Evolutionary conservation across 2,888 invertebrate genomes (phyloP).

Genomic region (Notodonta dromedarius): DNA sequence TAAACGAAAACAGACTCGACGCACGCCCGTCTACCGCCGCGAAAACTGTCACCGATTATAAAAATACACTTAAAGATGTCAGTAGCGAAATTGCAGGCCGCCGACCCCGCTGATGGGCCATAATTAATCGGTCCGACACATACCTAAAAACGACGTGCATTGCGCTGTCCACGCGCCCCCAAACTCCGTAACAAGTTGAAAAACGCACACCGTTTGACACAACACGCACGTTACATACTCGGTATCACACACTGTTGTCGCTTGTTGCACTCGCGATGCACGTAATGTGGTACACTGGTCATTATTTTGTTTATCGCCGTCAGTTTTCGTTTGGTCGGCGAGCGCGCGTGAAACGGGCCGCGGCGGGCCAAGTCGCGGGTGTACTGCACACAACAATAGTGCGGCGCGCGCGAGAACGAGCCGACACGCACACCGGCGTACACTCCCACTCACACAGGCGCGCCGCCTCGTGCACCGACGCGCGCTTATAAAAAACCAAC

Average conservation of each 20-base stretch:
- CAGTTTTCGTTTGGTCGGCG: constrained; percentile 64
- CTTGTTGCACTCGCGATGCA: constrained; percentile 79
- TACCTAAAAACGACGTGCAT: constrained; percentile 81
- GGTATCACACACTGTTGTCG: constrained; percentile 81
- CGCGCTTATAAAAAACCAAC: constrained; percentile 81
- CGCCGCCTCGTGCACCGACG: constrained; percentile 63
- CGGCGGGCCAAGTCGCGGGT: constrained; percentile 69
- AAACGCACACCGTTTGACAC: constrained; percentile 74
- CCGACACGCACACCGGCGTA: constrained; percentile 60
- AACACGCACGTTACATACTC: constrained; percentile 79
- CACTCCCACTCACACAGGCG: constrained; percentile 58
- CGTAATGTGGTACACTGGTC: constrained; percentile 75
- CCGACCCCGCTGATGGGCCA: constrained; percentile 77
- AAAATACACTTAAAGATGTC: constrained; percentile 63
- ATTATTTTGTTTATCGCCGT: constrained; percentile 82
- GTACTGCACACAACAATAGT: constrained; percentile 77
- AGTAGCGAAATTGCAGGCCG: constrained; percentile 71
- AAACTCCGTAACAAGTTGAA: constrained; percentile 75
- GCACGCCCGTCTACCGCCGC: constrained; percentile 42
- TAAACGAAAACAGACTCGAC: constrained; percentile 44
- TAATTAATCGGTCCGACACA: constrained; percentile 77
- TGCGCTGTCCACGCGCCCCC: constrained; percentile 71
- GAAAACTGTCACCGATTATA: constrained; percentile 61
- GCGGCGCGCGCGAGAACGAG: constrained; percentile 72
- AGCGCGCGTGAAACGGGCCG: constrained; percentile 57